Base-by-base conservation (phyloP, 2,797 vertebrate species). In the Passerculus sandwichensis region DNA sequence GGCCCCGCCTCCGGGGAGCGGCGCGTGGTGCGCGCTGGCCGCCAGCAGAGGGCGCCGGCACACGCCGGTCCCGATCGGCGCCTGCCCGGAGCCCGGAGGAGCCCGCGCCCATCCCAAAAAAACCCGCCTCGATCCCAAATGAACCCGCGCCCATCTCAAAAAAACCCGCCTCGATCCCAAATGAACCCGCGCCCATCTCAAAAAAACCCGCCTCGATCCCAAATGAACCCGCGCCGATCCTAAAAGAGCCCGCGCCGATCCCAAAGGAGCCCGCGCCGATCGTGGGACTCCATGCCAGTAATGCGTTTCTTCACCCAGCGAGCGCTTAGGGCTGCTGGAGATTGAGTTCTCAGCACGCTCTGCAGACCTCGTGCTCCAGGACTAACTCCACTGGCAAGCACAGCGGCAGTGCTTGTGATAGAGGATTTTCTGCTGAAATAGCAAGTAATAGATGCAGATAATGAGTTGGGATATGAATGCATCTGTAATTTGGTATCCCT, bases 41-140 rank as follows among this genome's bases (percentile, higher is more conserved):
- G 57, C 95, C 96, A 81, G 94, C 87, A 97, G 96, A 96, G 93
- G 93, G 92, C 94, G 94, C 71, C 23, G 71, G 40, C 23, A 73
- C 44, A 87, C 8, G 19, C 40, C 59, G 0, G 1, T 19, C 79
- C n/a, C 23, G 9, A 1, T 4, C 79, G 57, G 40, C 57, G 40
- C 67, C 38, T 42, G 11, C 60, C 27, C 40, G 1, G 13, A 15
- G 17, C 40, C 40, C 54, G 34, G 8, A 42, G 47, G 3, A 22
- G 3, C 59, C 73, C 7, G 4, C 2, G 0, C 27, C n/a, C 15
- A 36, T 36, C 54, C 54, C 32, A n/a, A 10, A 56, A 3, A 11
- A 51, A 2, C 27, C 16, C 50, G 50, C 23, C 5, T 1, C 29
- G 18, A 53, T 30, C 51, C 29, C 38, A 36, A 36, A 36, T 36